A percentile compares a stretch with the other conserved stretches of the same genome.
Evolutionary conservation across 2,888 invertebrate genomes (phyloP).

Genomic region (Orthonevra nobilis): DNA sequence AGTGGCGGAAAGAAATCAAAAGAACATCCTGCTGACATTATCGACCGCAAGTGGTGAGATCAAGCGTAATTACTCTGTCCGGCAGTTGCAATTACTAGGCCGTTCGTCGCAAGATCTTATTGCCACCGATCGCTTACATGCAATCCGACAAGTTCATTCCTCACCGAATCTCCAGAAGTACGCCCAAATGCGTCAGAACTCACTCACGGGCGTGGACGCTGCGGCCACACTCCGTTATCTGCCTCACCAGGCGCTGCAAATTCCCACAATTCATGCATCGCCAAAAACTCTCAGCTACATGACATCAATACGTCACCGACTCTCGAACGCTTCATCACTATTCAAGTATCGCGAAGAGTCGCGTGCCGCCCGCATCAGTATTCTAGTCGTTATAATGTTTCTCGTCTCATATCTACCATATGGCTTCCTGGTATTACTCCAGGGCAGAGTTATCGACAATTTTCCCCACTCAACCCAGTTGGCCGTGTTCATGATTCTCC

Average conservation of each 20-base stretch:
- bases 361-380: conserved; percentile 92
- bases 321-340: conserved; percentile 91
- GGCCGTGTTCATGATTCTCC: conserved; percentile 78
- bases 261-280: conserved; percentile 78
- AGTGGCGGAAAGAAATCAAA: conserved; percentile 75
- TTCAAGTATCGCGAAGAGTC: conserved; percentile 94
- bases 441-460: conserved; percentile 76
- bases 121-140: conserved; percentile 73
- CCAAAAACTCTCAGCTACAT: conserved; percentile 82
- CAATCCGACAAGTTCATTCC: conserved; percentile 79
- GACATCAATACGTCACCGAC: conserved; percentile 87
- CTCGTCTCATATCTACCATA: conserved; percentile 80
- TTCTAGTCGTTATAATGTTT: conserved; percentile 80
- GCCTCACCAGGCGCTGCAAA: conserved; percentile 75
- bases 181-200: conserved; percentile 73
- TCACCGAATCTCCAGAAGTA: conserved; percentile 79
- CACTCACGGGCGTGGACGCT: conserved; percentile 72
- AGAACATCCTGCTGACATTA: conserved; percentile 77
- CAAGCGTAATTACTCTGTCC: conserved; percentile 79
- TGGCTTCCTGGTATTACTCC: conserved; percentile 78
- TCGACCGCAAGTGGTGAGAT: conserved; percentile 79
- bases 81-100: conserved; percentile 77
- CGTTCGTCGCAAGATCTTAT: conserved; percentile 78
- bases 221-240: conserved; percentile 73
- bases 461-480: conserved; percentile 78